These are phyloP conservation scores for Idaea straminata DNA, from an alignment of 2,888 invertebrate genomes.

Conservation along the genomic window DNA sequence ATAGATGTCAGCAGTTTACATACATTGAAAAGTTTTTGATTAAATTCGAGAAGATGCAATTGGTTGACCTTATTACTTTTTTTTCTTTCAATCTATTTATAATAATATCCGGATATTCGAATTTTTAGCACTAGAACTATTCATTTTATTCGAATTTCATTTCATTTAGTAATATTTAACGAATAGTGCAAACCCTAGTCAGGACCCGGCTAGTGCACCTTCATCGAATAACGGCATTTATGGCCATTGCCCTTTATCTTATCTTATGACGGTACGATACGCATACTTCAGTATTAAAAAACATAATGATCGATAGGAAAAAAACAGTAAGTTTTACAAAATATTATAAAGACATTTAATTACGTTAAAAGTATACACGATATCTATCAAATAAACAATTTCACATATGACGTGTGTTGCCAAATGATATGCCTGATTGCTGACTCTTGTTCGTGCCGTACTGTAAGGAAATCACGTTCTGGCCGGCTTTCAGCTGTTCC, in stretches of 20 bases:
- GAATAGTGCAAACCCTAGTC: too few relatives aligned
- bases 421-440: conserved; percentile 97
- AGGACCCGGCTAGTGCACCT: too few relatives aligned
- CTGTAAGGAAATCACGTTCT: conserved; percentile 95
- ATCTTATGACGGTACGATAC: conserved; percentile 31
- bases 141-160: too few relatives aligned
- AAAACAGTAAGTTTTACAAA: conserved; percentile 41
- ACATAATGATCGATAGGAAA: conserved; percentile 36
- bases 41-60: too few relatives aligned
- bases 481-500: conserved; percentile 95
- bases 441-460: conserved; percentile 98
- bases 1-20: too few relatives aligned
- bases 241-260: conserved; percentile 40
- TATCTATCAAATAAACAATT: conserved; percentile 28
- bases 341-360: conserved; percentile 53
- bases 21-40: too few relatives aligned
- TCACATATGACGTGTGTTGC: conserved; percentile 97
- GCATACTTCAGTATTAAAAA: conserved; percentile 24
- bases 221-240: conserved; percentile 13
- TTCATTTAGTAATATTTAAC: too few relatives aligned
- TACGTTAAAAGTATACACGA: conserved; percentile 24
- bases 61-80: too few relatives aligned
- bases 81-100: too few relatives aligned
- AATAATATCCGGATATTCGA: too few relatives aligned
- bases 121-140: too few relatives aligned